Percentiles rank a stretch among this genome's conserved stretches.
phyloP scores from a whole-genome alignment of 2,888 invertebrate genomes.

The Perithous albicinctus region DNA sequence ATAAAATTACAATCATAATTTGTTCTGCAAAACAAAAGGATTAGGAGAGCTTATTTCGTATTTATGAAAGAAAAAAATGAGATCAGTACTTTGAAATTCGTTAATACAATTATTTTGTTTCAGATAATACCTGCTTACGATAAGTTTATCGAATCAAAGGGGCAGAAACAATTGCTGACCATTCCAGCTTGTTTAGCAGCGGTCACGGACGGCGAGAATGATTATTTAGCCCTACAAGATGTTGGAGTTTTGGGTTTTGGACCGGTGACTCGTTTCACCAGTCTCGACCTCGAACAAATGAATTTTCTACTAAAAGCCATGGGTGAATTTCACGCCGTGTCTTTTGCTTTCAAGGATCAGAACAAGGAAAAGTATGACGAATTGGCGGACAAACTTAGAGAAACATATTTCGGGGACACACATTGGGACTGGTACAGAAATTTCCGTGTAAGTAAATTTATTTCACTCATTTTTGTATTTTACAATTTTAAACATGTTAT shows the following conservation, averaged over 20 bases:
- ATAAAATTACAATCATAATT: no score
- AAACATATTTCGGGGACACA: constrained; percentile 75
- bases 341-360: constrained; percentile 84
- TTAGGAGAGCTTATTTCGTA: no score
- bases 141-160: constrained; percentile 75
- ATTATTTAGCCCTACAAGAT: constrained; percentile 84
- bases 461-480: no score
- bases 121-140: constrained; percentile 77
- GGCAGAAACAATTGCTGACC: constrained; percentile 67
- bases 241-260: constrained; percentile 80
- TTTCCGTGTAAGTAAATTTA: constrained; percentile 75
- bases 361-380: constrained; percentile 79
- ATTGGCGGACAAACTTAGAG: constrained; percentile 74
- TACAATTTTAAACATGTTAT: no score
- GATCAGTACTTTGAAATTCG: not conserved
- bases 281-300: constrained; percentile 78
- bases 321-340: constrained; percentile 84
- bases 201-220: constrained; percentile 82
- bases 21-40: no score
- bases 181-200: constrained; percentile 80
- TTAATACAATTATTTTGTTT: constrained; percentile 36
- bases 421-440: constrained; percentile 78
- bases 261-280: constrained; percentile 76
- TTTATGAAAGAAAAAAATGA: not conserved
- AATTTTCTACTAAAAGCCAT: constrained; percentile 80